Base-by-base conservation (phyloP, 1,140 invertebrate genomes). In the Drosophila pectinifera region DNA sequence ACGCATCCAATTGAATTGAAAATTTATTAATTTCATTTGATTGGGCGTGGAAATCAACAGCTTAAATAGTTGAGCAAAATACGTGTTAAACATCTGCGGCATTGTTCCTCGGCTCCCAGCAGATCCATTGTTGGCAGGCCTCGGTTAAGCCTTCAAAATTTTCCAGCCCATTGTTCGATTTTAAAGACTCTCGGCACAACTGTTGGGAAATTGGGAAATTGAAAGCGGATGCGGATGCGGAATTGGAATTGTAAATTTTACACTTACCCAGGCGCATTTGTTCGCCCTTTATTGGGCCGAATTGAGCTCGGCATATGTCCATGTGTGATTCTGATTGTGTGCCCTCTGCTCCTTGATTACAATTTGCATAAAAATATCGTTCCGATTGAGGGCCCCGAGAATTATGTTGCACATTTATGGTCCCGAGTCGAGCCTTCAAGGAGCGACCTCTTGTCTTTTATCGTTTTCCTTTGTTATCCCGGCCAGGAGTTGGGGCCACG, bases 171-270 rank as follows among this genome's bases (percentile, higher is more conserved):
- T 68, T 86, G 80, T 75, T 88, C 76, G 43, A 41, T 56, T 62
- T 56, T 72, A 49, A 69, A 53, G 56, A 36, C 56, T 61, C 53
- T 57, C 48, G 20, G 62, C 74, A 89, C 83, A 88, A 88, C 83
- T 88, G 84, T 70, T 77, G 65, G 81, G 36, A 88, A 85, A 74
- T 46, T 57, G 51, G n/a, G n/a, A 48, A 72, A 69, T 31, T n/a
- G n/a, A n/a, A n/a, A n/a, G n/a, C n/a, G n/a, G n/a, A n/a, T n/a
- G n/a, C 67, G 67, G 62, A 67, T 55, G 39, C 62, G 46, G 49
- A 85, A 89, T 89, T 83, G 84, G 83, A 88, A 88, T 88, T 88
- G 83, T 88, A 88, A 88, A 88, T 88, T 88, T 77, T 69, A 89
- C 84, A 88, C 83, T 88, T 80, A 89, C 82, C 8, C 2, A 31